phyloP scores from a whole-genome alignment of 2,113 vertebrate genomes.

The Circaetus gallicus region DNA sequence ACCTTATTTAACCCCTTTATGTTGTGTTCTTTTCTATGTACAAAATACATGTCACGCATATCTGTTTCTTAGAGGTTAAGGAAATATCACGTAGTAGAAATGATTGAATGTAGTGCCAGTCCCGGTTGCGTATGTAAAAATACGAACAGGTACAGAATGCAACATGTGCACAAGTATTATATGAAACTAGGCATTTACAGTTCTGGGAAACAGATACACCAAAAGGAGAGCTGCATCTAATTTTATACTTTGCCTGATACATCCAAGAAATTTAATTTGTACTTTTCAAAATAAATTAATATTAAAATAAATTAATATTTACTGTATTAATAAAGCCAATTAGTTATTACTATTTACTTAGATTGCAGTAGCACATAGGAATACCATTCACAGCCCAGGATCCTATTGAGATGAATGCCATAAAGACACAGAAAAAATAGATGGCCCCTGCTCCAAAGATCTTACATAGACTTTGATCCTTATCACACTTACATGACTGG shows the following conservation, averaged over 20 bases:
- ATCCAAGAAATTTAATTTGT: neutral
- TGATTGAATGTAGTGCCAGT: neutral
- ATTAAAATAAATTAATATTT: neutral
- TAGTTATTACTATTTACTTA: neutral
- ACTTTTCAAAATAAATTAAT: neutral
- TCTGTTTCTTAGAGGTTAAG: neutral
- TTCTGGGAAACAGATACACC: neutral
- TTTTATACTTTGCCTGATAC: neutral
- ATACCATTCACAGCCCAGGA: neutral
- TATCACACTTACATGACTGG: neutral
- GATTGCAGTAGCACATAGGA: neutral
- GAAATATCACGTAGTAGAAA: neutral
- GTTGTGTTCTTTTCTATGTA: neutral
- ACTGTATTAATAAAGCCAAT: neutral
- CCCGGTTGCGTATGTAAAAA: neutral
- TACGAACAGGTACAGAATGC: neutral
- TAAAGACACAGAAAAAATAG: neutral
- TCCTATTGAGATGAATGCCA: neutral
- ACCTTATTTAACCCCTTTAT: slow-evolving; percentile 57
- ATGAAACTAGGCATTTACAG: neutral
- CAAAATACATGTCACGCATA: neutral
- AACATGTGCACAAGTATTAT: neutral
- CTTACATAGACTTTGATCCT: neutral
- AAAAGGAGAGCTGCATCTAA: neutral
- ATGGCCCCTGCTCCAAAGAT: neutral